A percentile compares a stretch with the other conserved stretches of the same genome.
Evolutionary conservation across 2,113 vertebrate species (phyloP).

Genomic region (Zosterops borbonicus): DNA sequence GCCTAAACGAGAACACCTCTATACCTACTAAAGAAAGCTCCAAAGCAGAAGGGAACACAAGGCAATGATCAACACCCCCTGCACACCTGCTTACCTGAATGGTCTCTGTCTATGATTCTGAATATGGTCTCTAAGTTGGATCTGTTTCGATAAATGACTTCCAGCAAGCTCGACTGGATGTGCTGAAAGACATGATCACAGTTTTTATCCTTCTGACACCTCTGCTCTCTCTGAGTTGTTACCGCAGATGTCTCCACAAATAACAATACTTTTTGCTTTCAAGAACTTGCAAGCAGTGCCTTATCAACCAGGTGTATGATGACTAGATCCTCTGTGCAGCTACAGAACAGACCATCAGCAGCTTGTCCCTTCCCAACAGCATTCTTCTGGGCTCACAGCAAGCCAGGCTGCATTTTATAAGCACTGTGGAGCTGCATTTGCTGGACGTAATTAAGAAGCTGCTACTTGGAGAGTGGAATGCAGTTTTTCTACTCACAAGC

Average conservation of each 20-base stretch:
- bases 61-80: fast-evolving
- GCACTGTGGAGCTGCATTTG: not conserved
- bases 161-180: constrained; percentile 88
- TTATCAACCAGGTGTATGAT: no score
- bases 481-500: not conserved
- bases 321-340: not conserved
- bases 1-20: not conserved
- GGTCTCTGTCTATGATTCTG: constrained; percentile 90
- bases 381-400: fast-evolving
- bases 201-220: not conserved
- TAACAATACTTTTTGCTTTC: not conserved
- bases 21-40: not conserved
- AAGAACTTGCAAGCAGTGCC: not conserved
- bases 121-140: constrained; percentile 94
- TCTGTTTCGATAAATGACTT: constrained; percentile 90
- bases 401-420: not conserved
- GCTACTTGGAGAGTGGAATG: not conserved
- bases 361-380: not conserved
- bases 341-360: not conserved
- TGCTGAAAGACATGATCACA: constrained; percentile 72
- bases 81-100: constrained; percentile 81
- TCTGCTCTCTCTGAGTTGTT: not conserved
- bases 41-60: not conserved
- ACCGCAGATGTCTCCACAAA: not conserved
- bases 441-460: not conserved